Evolutionary conservation across 2,113 vertebrate species (phyloP), one percentile per base, ranked within the genome.

Genomic region (Thalassoma bifasciatum): DNA sequence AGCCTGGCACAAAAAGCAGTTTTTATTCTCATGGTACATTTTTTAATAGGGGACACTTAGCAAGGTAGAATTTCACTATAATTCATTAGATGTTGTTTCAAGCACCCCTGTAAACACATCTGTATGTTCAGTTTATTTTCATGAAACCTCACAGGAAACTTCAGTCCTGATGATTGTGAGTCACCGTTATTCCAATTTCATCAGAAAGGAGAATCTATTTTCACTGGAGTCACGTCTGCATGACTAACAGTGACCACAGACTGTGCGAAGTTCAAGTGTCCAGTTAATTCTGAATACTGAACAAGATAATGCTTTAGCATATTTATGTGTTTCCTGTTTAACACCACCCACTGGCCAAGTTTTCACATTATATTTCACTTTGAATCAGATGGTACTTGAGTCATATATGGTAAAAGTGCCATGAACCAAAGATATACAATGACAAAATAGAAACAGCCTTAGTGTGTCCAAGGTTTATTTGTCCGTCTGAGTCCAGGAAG

Each of bases 401-500:
- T 62, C 59, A 19, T 11, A 6, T 36, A 19, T 54, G 19, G 30
- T 30, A 3, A 30, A 30, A 30, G 30, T n/a, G n/a, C n/a, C n/a
- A n/a, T n/a, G n/a, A n/a, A n/a, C n/a, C n/a, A n/a, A n/a, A n/a
- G n/a, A n/a, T n/a, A n/a, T n/a, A n/a, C n/a, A n/a, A n/a, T n/a
- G n/a, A n/a, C n/a, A n/a, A n/a, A n/a, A 30, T 6, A 19, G 44
- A 17, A 37, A 37, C 30, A 30, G 30, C 30, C 30, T 30, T 6
- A 30, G 30, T 30, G 30, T 7, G 4, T 37, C 54, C 75, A 69
- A 47, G 72, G 40, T 72, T 80, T 38, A 38, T 56, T 69, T 75
- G 34, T 47, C 49, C 10, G 14, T 17, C 19, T 69, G 26, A 21
- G 49, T 75, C 66, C 75, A 81, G 84, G 82, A 86, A 89, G 85